These are phyloP conservation scores for Cygnus atratus DNA, from an alignment of 2,113 vertebrate genomes.

Conservation along the genomic window DNA sequence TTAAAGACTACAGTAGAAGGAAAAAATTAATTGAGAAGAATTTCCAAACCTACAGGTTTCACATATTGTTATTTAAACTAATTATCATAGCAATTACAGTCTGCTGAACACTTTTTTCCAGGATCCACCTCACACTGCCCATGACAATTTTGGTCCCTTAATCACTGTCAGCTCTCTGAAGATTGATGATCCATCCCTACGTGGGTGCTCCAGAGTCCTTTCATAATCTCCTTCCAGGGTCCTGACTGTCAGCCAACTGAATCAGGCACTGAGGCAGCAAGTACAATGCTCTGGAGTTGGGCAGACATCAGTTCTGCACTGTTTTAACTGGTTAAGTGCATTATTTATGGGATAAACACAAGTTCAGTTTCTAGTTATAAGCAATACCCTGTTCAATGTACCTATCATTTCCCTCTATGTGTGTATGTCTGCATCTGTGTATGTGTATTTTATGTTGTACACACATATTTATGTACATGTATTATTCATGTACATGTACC, in stretches of 20 bases:
- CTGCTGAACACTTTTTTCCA: background rate
- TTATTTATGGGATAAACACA: background rate
- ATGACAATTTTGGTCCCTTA: background rate
- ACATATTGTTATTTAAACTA: background rate
- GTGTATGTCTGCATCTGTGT: background rate
- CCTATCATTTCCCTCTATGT: background rate
- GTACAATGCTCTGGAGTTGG: background rate
- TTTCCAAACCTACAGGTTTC: background rate
- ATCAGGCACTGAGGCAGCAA: fast-evolving
- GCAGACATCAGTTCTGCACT: background rate
- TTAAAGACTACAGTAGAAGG: background rate
- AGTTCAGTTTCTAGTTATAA: background rate
- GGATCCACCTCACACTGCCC: background rate
- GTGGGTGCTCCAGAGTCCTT: background rate
- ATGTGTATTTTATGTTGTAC: background rate
- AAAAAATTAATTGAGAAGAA: background rate
- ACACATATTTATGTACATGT: background rate
- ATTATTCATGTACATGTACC: background rate
- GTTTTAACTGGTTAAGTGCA: background rate
- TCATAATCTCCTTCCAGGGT: background rate
- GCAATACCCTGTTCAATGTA: background rate
- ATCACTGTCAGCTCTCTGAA: background rate
- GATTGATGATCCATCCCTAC: fast-evolving
- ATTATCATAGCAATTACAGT: background rate
- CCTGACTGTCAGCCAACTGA: background rate